Conservation (phyloP, 2,888 invertebrate species). For the Spodoptera littoralis region DNA sequence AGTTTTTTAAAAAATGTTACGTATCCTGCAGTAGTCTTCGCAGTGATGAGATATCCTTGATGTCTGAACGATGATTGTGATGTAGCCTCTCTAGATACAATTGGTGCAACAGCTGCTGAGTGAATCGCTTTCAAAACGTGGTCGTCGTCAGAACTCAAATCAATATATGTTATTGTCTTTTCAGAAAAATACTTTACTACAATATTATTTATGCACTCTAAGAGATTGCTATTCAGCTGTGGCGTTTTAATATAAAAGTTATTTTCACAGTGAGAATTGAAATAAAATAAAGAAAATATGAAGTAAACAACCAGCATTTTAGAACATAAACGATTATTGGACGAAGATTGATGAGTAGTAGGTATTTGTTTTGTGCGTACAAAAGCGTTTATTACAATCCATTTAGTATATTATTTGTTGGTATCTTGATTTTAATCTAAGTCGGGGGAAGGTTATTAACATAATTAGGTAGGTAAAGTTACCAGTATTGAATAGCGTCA, state of each 20-base stretch:
- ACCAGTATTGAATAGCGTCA: too few species aligned
- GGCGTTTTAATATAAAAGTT: not conserved
- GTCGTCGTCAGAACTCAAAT: constrained; percentile 33
- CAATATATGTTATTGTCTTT: constrained; percentile 42
- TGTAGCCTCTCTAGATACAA: constrained; percentile 16
- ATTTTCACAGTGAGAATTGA: constrained; percentile 6
- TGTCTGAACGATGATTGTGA: constrained; percentile 21
- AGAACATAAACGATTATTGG: not conserved
- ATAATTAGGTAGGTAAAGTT: too few species aligned
- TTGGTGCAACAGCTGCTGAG: constrained; percentile 7
- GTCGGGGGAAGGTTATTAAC: too few species aligned
- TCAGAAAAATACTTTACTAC: constrained; percentile 46
- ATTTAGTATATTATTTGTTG: not conserved
- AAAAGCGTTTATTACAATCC: too few species aligned
- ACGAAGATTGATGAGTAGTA: too few species aligned
- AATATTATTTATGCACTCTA: constrained; percentile 41
- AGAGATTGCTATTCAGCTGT: constrained; percentile 2
- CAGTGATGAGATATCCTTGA: constrained; percentile 61
- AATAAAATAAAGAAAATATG: constrained; percentile 18
- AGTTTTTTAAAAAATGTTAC: constrained; percentile 49
- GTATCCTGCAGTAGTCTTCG: constrained; percentile 49
- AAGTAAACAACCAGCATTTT: constrained; percentile 47
- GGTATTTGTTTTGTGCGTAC: too few species aligned
- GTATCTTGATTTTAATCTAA: not conserved
- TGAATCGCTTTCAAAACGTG: constrained; percentile 49